Evolutionary conservation across 2,888 invertebrate genomes (phyloP).

Genomic region (Synergus itoensis): DNA sequence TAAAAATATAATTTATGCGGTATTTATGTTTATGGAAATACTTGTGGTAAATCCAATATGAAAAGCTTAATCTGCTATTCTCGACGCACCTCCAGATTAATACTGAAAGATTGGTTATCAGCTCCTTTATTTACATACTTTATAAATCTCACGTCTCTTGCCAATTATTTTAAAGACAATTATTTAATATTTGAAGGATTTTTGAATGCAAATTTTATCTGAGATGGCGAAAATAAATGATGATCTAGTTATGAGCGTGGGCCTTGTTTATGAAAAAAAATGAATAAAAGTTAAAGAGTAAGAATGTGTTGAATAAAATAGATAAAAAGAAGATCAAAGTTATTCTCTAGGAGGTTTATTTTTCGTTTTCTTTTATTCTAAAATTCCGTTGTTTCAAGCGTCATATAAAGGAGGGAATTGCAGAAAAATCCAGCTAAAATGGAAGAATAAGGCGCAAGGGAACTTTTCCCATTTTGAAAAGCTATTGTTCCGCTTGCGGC

Average conservation of each 20-base stretch:
- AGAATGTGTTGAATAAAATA: slow-evolving; percentile 6
- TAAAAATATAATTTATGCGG: slow-evolving; percentile 4
- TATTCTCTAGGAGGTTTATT: background rate
- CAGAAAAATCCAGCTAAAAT: slow-evolving; percentile 33
- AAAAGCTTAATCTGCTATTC: background rate
- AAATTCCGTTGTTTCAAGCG: slow-evolving; percentile 18
- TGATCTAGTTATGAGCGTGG: background rate
- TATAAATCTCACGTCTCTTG: background rate
- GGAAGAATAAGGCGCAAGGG: slow-evolving; percentile 26
- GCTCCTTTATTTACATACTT: background rate
- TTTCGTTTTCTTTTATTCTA: slow-evolving; percentile 29
- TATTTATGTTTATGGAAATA: background rate
- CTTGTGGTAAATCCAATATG: background rate
- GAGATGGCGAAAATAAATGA: background rate
- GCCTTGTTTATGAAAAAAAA: background rate
- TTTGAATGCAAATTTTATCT: too few relatives aligned
- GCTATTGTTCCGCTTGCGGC: slow-evolving; percentile 39
- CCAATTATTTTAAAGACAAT: too few relatives aligned
- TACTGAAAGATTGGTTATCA: background rate
- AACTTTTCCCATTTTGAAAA: slow-evolving; percentile 41
- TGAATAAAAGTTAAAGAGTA: slow-evolving; percentile 13
- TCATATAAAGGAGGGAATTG: slow-evolving; percentile 31
- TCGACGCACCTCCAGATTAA: background rate
- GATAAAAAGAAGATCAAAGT: slow-evolving; percentile 30
- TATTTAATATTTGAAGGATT: too few relatives aligned